Evolutionary conservation across 2,797 vertebrate genomes (phyloP), one percentile per base, ranked within the genome.

Genomic region (Decapterus maruadsi): DNA sequence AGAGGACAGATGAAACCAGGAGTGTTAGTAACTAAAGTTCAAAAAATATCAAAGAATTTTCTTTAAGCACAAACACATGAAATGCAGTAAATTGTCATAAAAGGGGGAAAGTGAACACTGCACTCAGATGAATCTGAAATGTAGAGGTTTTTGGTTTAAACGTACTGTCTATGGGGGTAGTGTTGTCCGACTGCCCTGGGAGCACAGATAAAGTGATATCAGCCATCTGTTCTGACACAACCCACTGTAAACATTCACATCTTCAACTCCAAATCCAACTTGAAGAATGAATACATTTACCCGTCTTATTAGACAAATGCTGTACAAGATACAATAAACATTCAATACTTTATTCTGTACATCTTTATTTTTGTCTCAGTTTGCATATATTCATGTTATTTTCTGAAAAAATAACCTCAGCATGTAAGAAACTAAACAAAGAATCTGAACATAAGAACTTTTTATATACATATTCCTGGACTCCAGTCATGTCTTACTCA

Each of bases 401-500:
- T 96, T 96, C 93, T 97, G 96, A 95, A 99, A 99, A 98, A 98
- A 99, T 98, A 98, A 97, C 95, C 93, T 96, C 92, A 90, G 93
- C 93, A 92, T 94, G 95, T 97, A 98, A 96, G 95, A 98, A 96
- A 96, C 93, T 96, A 95, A 97, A 97, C 94, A 95, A 96, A 93
- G 91, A 96, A 96, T 97, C 95, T 95, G 85, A 95, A 95, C 93
- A 92, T 92, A 94, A 93, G 83, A 93, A 94, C 90, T 94, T 92
- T 92, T 82, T 92, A 91, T 93, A 89, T 89, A 93, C 91, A 94
- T 83, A 83, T 91, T 92, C 94, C 95, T 93, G 95, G 96, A 93
- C 93, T 96, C 95, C 66, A 45, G 95, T 96, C 95, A 94, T 94
- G 93, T 96, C 94, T 96, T 95, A 95, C 94, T 94, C 94, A 95